Conservation (phyloP, 2,888 invertebrate genomes). For the Leucoma salicis region DNA sequence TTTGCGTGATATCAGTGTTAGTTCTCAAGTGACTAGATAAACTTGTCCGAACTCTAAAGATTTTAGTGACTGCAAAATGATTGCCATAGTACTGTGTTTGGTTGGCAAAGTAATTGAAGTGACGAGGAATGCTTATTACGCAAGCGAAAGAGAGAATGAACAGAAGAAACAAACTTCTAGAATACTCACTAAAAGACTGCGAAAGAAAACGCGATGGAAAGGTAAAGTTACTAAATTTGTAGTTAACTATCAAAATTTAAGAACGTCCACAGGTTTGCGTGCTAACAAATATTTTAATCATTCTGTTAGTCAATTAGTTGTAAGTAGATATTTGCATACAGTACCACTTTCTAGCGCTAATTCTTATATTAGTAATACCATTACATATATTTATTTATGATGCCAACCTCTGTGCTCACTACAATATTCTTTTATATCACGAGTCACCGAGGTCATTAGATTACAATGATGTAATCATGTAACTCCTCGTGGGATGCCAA, state of each 20-base stretch:
- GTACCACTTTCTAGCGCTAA: no score
- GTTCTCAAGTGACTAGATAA: constrained; percentile 22
- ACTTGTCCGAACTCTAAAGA: constrained; percentile 18
- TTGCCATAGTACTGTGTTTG: constrained; percentile 61
- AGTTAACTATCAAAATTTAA: neutral
- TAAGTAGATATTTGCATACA: no score
- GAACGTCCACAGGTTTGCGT: no score
- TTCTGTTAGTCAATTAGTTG: no score
- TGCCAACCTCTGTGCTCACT: neutral
- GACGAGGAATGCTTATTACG: constrained; percentile 37
- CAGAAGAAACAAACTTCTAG: constrained; percentile 15
- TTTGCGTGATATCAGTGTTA: constrained; percentile 27
- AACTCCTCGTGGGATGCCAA: constrained; percentile 37
- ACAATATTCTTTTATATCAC: neutral
- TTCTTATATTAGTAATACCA: no score
- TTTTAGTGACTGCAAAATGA: constrained; percentile 50
- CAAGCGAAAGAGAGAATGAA: constrained; percentile 16
- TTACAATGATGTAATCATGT: constrained; percentile 40
- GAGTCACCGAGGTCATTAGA: constrained; percentile 36
- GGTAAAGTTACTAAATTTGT: constrained; percentile 26
- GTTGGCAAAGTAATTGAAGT: constrained; percentile 57
- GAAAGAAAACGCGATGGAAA: constrained; percentile 38
- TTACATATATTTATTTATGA: no score
- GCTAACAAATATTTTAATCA: no score
- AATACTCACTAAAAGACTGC: constrained; percentile 26